Evolutionary conservation across 2,113 vertebrate species (phyloP).

Genomic region (Bungarus multicinctus): DNA sequence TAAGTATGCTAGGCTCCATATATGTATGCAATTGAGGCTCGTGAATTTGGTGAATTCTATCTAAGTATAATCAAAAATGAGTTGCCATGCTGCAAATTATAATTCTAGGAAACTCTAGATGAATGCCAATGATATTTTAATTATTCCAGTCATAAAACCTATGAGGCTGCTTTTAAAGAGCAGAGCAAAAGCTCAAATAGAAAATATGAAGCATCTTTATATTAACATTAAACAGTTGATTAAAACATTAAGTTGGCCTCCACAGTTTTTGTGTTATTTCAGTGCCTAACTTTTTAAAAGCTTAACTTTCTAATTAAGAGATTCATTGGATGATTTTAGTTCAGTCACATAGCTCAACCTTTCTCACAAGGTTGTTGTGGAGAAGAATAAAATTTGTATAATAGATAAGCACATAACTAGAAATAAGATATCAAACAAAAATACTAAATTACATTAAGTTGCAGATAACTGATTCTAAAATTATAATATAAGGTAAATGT

Average conservation of each 20-base stretch:
- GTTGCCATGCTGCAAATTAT: not conserved
- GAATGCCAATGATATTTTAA: not conserved
- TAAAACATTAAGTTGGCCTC: not conserved
- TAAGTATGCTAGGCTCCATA: not conserved
- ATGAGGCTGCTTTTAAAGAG: not conserved
- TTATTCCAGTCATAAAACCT: not conserved
- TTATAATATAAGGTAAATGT: no score
- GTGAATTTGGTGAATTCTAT: not conserved
- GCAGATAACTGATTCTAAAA: not conserved
- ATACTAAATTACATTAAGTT: not conserved
- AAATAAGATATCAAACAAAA: not conserved
- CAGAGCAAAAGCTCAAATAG: not conserved
- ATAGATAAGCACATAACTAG: not conserved
- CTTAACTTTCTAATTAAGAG: not conserved
- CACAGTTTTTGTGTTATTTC: not conserved
- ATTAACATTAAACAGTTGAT: not conserved
- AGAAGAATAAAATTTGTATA: not conserved
- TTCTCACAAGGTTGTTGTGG: not conserved
- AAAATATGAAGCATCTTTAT: not conserved
- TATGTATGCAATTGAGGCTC: not conserved
- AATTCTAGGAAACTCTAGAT: not conserved
- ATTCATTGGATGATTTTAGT: not conserved
- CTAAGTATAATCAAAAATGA: not conserved
- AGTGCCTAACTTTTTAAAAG: not conserved
- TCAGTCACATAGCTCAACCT: not conserved